Conservation (phyloP, 2,113 vertebrate genomes). For the Cryptomyrus ogoouensis region DNA sequence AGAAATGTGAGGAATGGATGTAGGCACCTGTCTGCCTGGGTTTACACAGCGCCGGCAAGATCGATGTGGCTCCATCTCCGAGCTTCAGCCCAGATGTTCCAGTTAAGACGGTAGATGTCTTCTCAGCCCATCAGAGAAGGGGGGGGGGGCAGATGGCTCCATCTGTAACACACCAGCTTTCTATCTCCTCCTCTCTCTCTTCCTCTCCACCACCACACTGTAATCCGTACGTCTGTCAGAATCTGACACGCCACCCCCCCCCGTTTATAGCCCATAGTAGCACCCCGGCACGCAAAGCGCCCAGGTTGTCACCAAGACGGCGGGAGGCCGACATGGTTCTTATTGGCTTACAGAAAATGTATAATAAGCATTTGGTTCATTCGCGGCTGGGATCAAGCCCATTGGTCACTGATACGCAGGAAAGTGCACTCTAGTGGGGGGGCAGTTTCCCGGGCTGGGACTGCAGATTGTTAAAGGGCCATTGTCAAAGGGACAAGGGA, state of each 20-base stretch:
- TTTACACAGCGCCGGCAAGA: not conserved
- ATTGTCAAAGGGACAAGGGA: constrained; percentile 1
- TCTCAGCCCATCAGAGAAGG: not conserved
- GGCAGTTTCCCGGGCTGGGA: not conserved
- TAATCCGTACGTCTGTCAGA: not conserved
- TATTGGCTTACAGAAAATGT: not conserved
- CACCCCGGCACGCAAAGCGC: not conserved
- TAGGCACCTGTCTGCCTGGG: not conserved
- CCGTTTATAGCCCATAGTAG: not conserved
- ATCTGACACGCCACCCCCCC: not conserved
- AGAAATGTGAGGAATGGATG: not conserved
- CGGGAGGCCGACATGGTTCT: not conserved
- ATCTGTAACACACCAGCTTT: not conserved
- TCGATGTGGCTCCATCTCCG: not conserved
- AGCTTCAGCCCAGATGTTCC: not conserved
- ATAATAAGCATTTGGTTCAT: not conserved
- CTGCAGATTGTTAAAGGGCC: not conserved
- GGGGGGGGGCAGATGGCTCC: not conserved
- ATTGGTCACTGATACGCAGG: not conserved
- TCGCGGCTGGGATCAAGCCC: not conserved
- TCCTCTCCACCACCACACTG: not conserved
- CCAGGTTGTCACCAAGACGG: not conserved
- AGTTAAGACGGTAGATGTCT: not conserved
- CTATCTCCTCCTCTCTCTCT: not conserved
- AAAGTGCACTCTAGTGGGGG: not conserved